Evolutionary conservation across 92 coral and sea anemone genomes (phyloP).

Genomic region (Porites lobata): DNA sequence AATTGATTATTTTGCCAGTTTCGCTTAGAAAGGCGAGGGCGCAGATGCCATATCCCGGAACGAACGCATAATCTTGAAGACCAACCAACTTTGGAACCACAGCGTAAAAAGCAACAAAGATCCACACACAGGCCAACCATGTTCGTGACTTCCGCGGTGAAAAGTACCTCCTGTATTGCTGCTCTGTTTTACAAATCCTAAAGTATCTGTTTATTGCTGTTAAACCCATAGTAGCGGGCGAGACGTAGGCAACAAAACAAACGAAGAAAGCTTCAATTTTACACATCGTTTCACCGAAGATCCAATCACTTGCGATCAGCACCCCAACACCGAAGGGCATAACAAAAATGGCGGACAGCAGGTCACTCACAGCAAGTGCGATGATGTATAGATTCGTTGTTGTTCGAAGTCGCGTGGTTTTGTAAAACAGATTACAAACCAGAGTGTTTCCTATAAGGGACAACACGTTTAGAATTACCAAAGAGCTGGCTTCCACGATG

Average conservation of each 20-base stretch:
- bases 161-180: background rate
- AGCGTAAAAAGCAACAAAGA: background rate
- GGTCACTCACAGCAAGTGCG: constrained; percentile 26
- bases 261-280: constrained; percentile 14
- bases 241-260: constrained; percentile 9
- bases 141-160: background rate
- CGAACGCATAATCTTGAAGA: background rate
- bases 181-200: constrained; percentile 3
- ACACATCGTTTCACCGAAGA: background rate
- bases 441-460: constrained; percentile 14
- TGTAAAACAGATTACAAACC: constrained; percentile 1
- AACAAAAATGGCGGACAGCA: constrained; percentile 18
- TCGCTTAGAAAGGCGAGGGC: background rate
- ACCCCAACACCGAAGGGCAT: constrained; percentile 5
- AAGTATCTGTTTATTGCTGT: constrained; percentile 17
- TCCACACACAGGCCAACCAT: background rate
- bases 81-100: constrained; percentile 6
- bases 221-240: constrained; percentile 10
- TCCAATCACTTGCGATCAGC: constrained; percentile 5
- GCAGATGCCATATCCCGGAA: constrained; percentile 14
- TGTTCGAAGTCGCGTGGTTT: constrained; percentile 22
- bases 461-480: background rate
- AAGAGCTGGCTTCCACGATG: background rate
- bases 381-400: constrained; percentile 19
- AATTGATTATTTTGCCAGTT: constrained; percentile 1